Evolutionary conservation across 2,888 invertebrate genomes (phyloP).

Genomic region (Polydrusus cervinus): DNA sequence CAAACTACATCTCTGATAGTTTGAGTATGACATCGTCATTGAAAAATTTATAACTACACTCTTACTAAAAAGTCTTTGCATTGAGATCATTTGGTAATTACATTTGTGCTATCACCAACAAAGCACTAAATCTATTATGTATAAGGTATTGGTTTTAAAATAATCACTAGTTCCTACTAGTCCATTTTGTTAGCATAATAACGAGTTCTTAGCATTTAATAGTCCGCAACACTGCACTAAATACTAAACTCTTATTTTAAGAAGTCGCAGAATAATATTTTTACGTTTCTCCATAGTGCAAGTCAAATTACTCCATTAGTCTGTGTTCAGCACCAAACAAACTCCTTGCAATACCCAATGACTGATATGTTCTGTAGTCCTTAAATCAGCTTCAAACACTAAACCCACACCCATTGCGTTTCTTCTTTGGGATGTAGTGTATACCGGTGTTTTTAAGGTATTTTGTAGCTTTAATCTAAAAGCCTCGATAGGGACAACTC

Average conservation of each 20-base stretch:
- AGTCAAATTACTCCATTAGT: constrained; percentile 65
- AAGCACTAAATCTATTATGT: constrained; percentile 3
- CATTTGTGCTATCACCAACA: background rate
- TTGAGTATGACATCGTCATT: too few species aligned
- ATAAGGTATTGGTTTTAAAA: background rate
- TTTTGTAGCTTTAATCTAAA: constrained; percentile 91
- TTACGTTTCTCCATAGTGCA: background rate
- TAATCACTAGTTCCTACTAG: constrained; percentile 3
- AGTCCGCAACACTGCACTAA: background rate
- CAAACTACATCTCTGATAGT: too few species aligned
- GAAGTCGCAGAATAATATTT: background rate
- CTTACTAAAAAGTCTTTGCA: background rate
- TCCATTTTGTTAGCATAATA: background rate
- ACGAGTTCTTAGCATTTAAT: constrained; percentile 9
- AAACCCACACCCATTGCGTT: constrained; percentile 95
- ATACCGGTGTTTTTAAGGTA: constrained; percentile 90
- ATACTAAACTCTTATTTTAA: constrained; percentile 8
- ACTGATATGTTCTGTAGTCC: constrained; percentile 86
- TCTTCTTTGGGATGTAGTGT: constrained; percentile 88
- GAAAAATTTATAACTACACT: too few species aligned
- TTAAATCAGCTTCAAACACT: constrained; percentile 91
- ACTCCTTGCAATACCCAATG: constrained; percentile 95
- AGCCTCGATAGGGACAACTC: constrained; percentile 88
- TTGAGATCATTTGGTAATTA: background rate
- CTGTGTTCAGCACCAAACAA: constrained; percentile 89